Evolutionary conservation across 2,797 vertebrate genomes (phyloP).

Genomic region (Sebastiscus albofasciatus): DNA sequence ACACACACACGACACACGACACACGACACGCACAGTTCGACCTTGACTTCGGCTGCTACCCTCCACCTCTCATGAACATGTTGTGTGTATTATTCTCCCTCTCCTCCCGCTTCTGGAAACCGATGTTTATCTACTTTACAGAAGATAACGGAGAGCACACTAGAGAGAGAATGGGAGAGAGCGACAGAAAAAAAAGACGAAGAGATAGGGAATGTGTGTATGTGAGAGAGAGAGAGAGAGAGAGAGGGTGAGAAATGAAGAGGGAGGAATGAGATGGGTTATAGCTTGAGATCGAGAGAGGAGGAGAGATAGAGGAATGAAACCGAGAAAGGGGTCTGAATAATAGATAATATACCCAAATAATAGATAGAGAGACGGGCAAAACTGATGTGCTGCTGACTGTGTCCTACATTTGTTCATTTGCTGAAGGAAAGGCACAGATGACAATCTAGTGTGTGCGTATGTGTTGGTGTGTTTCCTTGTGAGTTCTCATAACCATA

Average conservation of each 20-base stretch:
- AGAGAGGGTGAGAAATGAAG: conserved; percentile 4
- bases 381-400: conserved; percentile 38
- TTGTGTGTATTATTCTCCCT: conserved; percentile 64
- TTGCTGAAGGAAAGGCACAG: conserved; percentile 27
- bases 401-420: conserved; percentile 56
- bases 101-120: conserved; percentile 51
- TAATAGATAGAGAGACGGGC: conserved; percentile 54
- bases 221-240: not conserved
- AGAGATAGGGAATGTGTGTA: conserved; percentile 22
- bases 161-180: conserved; percentile 13
- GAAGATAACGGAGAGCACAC: conserved; percentile 51
- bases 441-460: conserved; percentile 26
- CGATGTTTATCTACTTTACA: conserved; percentile 72
- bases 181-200: not conserved
- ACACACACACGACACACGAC: not conserved
- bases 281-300: conserved; percentile 5
- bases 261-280: conserved; percentile 8
- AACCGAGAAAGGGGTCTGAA: conserved; percentile 55
- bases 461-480: not conserved
- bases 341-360: conserved; percentile 67
- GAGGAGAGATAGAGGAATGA: conserved; percentile 13
- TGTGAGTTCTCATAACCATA: not conserved
- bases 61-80: conserved; percentile 68
- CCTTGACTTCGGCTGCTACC: conserved; percentile 71
- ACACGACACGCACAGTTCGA: conserved; percentile 42